Conservation (phyloP, 2,113 vertebrate species). For the Thunnus maccoyii region DNA sequence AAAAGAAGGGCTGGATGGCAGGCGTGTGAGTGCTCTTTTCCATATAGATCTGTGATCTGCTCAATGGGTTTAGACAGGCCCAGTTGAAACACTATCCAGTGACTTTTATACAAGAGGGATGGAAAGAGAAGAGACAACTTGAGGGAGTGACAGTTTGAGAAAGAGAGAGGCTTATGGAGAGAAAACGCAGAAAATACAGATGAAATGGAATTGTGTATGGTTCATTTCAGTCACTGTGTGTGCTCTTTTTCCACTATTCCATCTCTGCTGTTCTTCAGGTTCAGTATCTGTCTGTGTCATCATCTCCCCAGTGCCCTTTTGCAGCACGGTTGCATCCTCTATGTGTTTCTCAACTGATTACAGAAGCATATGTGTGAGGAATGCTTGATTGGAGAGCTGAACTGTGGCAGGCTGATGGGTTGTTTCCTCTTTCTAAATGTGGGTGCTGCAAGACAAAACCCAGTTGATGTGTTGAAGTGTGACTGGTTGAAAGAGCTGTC, state of each 20-base stretch:
- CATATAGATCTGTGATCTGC: conserved; percentile 39
- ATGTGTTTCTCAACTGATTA: conserved; percentile 37
- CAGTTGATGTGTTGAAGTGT: conserved; percentile 62
- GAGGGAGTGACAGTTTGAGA: conserved; percentile 33
- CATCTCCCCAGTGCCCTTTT: not conserved
- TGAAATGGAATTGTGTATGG: not conserved
- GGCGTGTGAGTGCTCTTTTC: conserved; percentile 58
- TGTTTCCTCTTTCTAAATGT: conserved; percentile 52
- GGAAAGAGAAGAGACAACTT: conserved; percentile 46
- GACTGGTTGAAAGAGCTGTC: conserved; percentile 62
- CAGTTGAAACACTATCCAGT: conserved; percentile 35
- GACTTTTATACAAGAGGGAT: conserved; percentile 5
- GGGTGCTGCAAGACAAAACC: conserved; percentile 59
- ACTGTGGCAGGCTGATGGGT: conserved; percentile 55
- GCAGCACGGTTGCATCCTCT: conserved; percentile 3
- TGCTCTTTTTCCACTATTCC: conserved; percentile 10
- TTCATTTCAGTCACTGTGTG: conserved; percentile 32
- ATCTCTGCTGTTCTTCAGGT: not conserved
- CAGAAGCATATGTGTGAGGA: conserved; percentile 68
- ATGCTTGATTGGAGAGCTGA: conserved; percentile 49
- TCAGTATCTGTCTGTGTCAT: conserved; percentile 17
- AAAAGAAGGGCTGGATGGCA: conserved; percentile 25
- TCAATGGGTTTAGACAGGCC: conserved; percentile 33
- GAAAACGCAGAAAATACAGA: conserved; percentile 12
- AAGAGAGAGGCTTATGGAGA: conserved; percentile 12